Base-by-base conservation (phyloP, 2,797 vertebrate species). In the Bufotes viridis region DNA sequence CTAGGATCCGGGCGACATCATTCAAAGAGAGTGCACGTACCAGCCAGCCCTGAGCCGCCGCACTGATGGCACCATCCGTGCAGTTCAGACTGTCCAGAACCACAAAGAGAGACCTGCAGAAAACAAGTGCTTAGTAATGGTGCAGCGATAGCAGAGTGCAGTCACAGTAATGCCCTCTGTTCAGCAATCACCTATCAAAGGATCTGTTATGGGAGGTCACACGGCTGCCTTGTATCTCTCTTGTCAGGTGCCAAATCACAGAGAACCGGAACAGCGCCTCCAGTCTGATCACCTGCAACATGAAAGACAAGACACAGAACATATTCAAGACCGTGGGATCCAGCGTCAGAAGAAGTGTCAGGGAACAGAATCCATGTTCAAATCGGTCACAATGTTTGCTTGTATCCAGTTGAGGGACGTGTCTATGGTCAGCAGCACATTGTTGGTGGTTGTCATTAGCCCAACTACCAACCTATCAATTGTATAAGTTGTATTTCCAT, bases 261-360 rank as follows among this genome's bases (percentile, higher is more conserved):
- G 98, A 98, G 90, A 99, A 99, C 72, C 98, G 94, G 90, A 97
- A 98, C 14, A 99, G 94, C 0, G 98, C 97, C 92, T 99, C 98
- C 92, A 99, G 90, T 78, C 97, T 95, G 7, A 96, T 96, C 42
- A 94, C 94, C 97, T 97, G 55, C 83, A 70, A 82, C 15, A 24
- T 3, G 11, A 26, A 53, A 55, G 6, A 82, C 7, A 10, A 0
- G 78, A 11, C 11, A 12, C 4, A 57, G 65, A 83, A 29, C 24
- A 70, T 26, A 53, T 53, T n/a, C 18, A 6, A 51, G 17, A 53
- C 70, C 1, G 70, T 42, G 14, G 29, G 70, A 20, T 72, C 29
- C 69, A 29, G 26, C 29, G 1, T 10, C 29, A 7, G 3, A 15
- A 15, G 42, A 42, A 42, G 42, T 42, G 42, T 42, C 61, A 22